phyloP scores from a whole-genome alignment of 2,113 vertebrate genomes.

The Actenoides lindsayi region DNA sequence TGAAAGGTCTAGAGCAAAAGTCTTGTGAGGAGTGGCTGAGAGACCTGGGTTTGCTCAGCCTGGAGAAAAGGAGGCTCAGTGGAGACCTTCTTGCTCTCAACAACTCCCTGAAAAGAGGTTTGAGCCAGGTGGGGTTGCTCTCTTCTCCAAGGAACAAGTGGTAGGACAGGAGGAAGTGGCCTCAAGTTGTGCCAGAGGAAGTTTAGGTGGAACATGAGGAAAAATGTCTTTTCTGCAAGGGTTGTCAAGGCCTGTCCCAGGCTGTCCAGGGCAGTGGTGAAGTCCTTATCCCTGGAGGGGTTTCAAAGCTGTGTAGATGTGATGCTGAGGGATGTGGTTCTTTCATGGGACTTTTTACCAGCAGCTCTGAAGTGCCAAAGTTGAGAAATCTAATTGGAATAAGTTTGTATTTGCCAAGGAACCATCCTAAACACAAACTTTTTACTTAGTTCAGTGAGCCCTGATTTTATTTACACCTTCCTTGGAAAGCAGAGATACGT shows the following conservation, averaged over 20 bases:
- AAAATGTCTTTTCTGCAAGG: neutral
- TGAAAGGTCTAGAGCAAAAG: too few species aligned
- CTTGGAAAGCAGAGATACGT: neutral
- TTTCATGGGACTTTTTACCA: neutral
- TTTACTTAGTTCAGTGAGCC: neutral
- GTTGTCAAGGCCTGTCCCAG: neutral
- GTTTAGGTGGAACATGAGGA: neutral
- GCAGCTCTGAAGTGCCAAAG: neutral
- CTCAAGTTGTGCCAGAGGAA: neutral
- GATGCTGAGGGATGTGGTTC: neutral
- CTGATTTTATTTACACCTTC: neutral
- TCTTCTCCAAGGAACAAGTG: neutral
- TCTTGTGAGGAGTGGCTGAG: too few species aligned
- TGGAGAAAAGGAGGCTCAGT: too few species aligned
- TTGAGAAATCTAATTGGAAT: neutral
- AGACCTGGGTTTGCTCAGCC: too few species aligned
- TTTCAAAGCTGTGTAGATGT: neutral
- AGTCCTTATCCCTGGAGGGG: neutral
- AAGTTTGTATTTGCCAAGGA: neutral
- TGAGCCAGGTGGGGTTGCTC: neutral
- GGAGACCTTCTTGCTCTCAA: too few species aligned
- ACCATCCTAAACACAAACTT: neutral
- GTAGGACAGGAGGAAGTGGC: neutral
- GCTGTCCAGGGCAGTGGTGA: neutral
- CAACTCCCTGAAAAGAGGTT: too few species aligned